A percentile compares a stretch with the other conserved stretches of the same genome.
These are phyloP conservation scores for Synchiropus splendidus DNA, from an alignment of 2,113 vertebrate genomes.

Conservation along the genomic window DNA sequence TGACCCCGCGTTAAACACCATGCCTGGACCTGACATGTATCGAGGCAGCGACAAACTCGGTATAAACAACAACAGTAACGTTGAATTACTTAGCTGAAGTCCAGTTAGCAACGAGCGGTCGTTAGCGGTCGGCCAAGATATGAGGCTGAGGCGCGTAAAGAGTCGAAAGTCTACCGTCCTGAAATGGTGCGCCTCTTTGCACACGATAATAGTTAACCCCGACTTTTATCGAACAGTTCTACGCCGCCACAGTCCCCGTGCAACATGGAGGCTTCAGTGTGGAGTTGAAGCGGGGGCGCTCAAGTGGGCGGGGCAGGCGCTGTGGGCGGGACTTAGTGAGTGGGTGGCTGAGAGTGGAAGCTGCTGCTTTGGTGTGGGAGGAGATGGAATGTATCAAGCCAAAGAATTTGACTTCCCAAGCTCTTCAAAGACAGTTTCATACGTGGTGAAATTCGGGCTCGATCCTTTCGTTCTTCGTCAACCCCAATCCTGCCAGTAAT, in stretches of 20 bases:
- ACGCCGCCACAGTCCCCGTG: constrained; percentile 33
- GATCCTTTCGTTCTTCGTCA: too few species aligned
- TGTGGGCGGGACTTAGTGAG: not conserved
- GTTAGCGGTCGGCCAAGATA: constrained; percentile 33
- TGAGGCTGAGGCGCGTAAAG: constrained; percentile 30
- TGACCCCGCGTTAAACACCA: constrained; percentile 29
- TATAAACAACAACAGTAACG: constrained; percentile 1
- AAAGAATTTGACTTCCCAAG: too few species aligned
- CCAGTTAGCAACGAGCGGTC: constrained; percentile 32
- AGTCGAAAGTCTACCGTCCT: constrained; percentile 1
- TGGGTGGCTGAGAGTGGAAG: too few species aligned
- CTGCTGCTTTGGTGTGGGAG: too few species aligned
- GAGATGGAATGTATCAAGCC: too few species aligned
- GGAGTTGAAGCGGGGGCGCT: constrained; percentile 53
- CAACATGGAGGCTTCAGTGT: constrained; percentile 71
- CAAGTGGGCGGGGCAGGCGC: constrained; percentile 33
- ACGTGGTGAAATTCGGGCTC: too few species aligned
- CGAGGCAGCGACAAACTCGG: constrained; percentile 4
- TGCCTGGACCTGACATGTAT: constrained; percentile 1
- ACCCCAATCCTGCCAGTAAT: too few species aligned
- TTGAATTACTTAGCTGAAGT: constrained; percentile 30
- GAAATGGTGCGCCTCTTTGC: constrained; percentile 4
- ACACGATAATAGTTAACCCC: constrained; percentile 11
- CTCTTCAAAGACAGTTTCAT: too few species aligned
- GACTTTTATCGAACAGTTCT: constrained; percentile 8